A percentile compares a stretch with the other conserved stretches of the same genome.
Evolutionary conservation across 2,113 vertebrate species (phyloP).

Genomic region (Hemibagrus wyckioides): DNA sequence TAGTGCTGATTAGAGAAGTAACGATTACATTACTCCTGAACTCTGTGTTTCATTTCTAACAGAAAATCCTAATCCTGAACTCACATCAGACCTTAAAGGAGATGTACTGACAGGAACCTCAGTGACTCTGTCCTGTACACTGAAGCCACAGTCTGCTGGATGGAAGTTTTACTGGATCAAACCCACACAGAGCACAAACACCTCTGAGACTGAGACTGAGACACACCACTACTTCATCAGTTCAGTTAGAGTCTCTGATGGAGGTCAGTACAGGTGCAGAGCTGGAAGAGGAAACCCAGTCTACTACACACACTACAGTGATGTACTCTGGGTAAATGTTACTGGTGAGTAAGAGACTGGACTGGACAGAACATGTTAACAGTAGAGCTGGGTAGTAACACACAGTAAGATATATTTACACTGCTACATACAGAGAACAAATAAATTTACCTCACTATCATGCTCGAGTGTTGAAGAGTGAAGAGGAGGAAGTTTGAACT

Average conservation of each 20-base stretch:
- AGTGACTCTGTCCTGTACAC: too few relatives aligned
- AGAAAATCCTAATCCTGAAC: background rate
- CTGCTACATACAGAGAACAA: background rate
- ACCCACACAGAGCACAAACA: too few relatives aligned
- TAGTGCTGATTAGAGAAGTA: background rate
- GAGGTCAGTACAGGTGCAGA: background rate
- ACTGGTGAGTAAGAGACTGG: background rate
- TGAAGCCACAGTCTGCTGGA: too few relatives aligned
- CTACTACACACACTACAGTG: slow-evolving; percentile 7
- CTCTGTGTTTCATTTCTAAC: background rate
- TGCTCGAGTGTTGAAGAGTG: too few relatives aligned
- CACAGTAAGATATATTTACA: background rate
- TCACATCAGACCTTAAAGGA: background rate
- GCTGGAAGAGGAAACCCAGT: slow-evolving; percentile 20
- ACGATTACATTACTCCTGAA: background rate
- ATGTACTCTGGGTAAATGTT: slow-evolving; percentile 1
- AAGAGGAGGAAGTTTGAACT: too few relatives aligned
- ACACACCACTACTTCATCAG: too few relatives aligned
- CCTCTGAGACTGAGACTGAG: too few relatives aligned
- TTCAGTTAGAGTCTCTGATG: too few relatives aligned
- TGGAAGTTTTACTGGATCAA: too few relatives aligned
- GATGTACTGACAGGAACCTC: too few relatives aligned
- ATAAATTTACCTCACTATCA: too few relatives aligned
- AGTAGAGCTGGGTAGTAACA: background rate
- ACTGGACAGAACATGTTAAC: background rate